Percentiles rank a stretch among this genome's conserved stretches.
These are phyloP conservation scores for Semnornis frantzii DNA, from an alignment of 2,113 vertebrate genomes.

Conservation along the genomic window DNA sequence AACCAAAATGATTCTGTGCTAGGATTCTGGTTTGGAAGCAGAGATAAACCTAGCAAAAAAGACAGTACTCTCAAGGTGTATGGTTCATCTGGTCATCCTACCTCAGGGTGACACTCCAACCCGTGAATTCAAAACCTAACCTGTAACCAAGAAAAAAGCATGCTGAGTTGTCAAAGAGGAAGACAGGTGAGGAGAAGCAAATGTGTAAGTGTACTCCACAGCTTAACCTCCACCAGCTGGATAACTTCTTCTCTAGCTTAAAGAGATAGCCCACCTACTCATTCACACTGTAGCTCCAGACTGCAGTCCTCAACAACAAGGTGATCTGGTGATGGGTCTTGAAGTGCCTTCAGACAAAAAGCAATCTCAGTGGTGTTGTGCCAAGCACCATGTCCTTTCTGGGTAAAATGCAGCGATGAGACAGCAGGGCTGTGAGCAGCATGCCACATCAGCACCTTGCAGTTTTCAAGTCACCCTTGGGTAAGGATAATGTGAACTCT, in stretches of 20 bases:
- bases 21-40: not conserved
- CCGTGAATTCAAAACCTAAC: not conserved
- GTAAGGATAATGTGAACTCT: not conserved
- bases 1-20: not conserved
- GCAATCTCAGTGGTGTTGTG: not conserved
- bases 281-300: not conserved
- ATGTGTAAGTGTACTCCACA: not conserved
- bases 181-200: not conserved
- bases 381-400: not conserved
- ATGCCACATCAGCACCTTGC: not conserved
- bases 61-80: not conserved
- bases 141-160: not conserved
- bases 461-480: constrained; percentile 3
- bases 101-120: not conserved
- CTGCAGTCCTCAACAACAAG: not conserved
- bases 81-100: not conserved
- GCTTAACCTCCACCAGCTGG: not conserved
- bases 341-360: not conserved
- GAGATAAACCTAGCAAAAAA: not conserved
- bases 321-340: not conserved
- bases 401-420: not conserved
- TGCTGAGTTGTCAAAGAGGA: not conserved
- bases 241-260: not conserved
- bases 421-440: not conserved
- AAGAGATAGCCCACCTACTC: not conserved